Conservation (phyloP, 2,888 invertebrate genomes). For the Didymodactylos carnosus region DNA sequence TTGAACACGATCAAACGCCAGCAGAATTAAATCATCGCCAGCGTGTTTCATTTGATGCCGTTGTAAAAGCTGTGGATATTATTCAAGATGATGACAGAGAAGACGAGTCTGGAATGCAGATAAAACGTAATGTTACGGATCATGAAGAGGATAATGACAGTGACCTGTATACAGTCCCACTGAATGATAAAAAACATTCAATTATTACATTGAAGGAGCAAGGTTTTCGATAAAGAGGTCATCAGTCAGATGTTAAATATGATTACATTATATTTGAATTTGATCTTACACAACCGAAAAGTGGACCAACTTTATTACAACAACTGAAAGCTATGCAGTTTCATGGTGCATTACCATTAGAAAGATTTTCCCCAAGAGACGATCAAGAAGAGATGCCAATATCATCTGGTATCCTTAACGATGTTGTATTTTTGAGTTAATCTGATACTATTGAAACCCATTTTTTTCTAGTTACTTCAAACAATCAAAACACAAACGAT, state of each 20-base stretch:
- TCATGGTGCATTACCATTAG: not conserved
- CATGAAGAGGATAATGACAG: not conserved
- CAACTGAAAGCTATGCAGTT: not conserved
- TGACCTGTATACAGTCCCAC: not conserved
- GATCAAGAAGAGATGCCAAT: no score
- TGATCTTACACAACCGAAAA: not conserved
- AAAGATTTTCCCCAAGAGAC: no score
- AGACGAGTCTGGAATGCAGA: not conserved
- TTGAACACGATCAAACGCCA: not conserved
- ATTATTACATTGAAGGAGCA: no score
- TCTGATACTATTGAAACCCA: no score
- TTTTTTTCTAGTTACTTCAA: no score
- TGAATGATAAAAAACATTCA: no score
- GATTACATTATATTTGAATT: no score
- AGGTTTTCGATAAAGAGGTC: no score
- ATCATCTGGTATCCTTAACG: no score
- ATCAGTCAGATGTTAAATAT: no score
- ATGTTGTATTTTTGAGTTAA: no score
- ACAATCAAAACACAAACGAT: no score
- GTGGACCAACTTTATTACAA: not conserved
- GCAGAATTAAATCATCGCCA: not conserved
- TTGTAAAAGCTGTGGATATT: not conserved
- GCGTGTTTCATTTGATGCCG: not conserved
- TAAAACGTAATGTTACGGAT: not conserved
- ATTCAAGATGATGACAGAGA: not conserved